Evolutionary conservation across 1,140 invertebrate genomes (phyloP), one percentile per base, ranked within the genome.

Genomic region (Lepidurus arcticus): DNA sequence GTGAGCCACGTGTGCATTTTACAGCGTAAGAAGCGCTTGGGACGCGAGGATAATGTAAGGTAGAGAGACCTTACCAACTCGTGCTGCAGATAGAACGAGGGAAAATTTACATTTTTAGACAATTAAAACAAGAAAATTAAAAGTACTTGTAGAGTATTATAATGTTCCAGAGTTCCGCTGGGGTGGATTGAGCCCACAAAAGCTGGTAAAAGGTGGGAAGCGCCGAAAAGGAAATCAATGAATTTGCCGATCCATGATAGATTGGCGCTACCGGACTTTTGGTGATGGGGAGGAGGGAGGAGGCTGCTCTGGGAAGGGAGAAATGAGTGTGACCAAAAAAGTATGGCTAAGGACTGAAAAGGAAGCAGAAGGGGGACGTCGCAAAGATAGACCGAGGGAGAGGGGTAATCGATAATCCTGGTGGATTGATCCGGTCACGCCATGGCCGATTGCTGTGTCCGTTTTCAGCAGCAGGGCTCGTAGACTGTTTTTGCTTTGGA

Each of bases 391-490:
- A 3, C 21, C 3, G 21, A 21, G 21, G 9, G 6, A 13, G 53
- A 16, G 53, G 53, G 53, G 53, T 65, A 65, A 65, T 65, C 53
- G 53, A 65, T 65, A 65, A 65, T 65, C 53, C 4, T 21, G 53
- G 53, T 65, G 53, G 53, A 65, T 65, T 65, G 53, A 65, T 65
- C 53, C 53, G 53, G 53, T 65, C 53, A 65, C 53, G 53, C 53
- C 53, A 65, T 65, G 53, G 53, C 53, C 53, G 53, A 65, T 65
- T 65, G 53, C 53, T 65, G 53, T 65, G 53, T 65, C 53, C 53
- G 53, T 65, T 65, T 65, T 65, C 53, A 65, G 53, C 53, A 21
- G 21, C 21, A 7, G 53, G 53, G 16, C 21, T 65, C 53, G 21
- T 65, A 1, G 16, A n/a, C 16, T 6, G 53, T 10, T 65, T 21